These are phyloP conservation scores for Etheostoma perlongum DNA, from an alignment of 2,797 vertebrate genomes.

Conservation along the genomic window DNA sequence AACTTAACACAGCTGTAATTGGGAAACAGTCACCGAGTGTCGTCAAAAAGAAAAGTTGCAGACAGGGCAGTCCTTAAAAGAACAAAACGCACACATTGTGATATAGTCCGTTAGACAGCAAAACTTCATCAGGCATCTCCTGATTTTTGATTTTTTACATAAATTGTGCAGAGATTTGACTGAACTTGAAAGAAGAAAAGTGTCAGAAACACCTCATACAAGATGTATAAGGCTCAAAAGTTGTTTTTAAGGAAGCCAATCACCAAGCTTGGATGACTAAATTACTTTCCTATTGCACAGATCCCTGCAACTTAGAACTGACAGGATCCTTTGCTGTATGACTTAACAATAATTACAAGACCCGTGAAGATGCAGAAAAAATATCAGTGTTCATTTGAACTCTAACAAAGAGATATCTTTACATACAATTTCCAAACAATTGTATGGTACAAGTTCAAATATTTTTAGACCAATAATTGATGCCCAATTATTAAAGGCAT, in stretches of 20 bases:
- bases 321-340: neutral
- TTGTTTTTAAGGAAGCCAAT: conserved; percentile 2
- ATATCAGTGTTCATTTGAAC: neutral
- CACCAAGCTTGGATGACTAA: neutral
- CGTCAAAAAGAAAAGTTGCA: conserved; percentile 1
- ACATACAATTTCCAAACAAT: conserved; percentile 2
- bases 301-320: neutral
- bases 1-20: neutral
- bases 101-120: neutral
- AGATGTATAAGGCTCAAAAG: conserved; percentile 13
- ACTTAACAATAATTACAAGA: neutral
- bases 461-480: neutral
- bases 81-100: neutral
- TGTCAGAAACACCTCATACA: neutral
- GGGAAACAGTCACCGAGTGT: neutral
- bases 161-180: conserved; percentile 1
- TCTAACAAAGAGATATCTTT: neutral
- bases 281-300: neutral
- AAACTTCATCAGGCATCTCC: neutral
- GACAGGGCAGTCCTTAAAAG: conserved; percentile 1
- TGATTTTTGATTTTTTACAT: neutral
- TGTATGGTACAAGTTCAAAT: neutral
- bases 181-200: neutral
- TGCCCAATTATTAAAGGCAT: neutral
- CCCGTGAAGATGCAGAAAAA: neutral